Evolutionary conservation across 2,888 invertebrate genomes (phyloP).

Genomic region (Idaea dimidiata): DNA sequence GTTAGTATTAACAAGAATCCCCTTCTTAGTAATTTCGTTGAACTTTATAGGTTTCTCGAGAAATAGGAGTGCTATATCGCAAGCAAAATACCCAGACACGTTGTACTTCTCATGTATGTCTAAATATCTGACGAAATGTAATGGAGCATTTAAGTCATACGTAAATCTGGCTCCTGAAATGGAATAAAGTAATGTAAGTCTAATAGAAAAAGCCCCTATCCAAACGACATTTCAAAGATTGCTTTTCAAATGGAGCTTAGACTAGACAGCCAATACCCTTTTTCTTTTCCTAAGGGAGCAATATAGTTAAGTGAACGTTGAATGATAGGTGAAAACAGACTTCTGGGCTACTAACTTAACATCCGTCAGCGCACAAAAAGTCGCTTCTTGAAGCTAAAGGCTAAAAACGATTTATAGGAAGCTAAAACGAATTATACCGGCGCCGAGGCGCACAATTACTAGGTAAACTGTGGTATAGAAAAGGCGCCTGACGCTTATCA

Average conservation of each 20-base stretch:
- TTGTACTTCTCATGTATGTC: background rate
- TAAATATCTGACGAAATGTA: background rate
- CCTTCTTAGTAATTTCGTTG: constrained; percentile 27
- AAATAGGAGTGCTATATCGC: background rate
- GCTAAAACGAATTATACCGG: no score
- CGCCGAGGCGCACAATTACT: no score
- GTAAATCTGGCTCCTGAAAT: background rate
- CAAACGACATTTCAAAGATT: background rate
- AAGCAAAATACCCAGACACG: background rate
- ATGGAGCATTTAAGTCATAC: background rate
- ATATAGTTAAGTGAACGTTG: background rate
- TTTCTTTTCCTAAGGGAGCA: background rate
- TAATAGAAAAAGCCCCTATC: background rate
- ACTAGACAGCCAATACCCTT: background rate
- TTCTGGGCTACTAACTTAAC: no score
- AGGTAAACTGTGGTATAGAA: no score
- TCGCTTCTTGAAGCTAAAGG: no score
- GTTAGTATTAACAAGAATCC: constrained; percentile 27
- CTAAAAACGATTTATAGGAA: no score
- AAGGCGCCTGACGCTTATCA: no score
- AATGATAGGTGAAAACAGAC: no score
- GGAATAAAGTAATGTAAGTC: background rate
- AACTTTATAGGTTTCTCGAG: background rate
- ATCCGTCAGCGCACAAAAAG: no score
- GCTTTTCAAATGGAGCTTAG: background rate